Evolutionary conservation across 1,140 invertebrate genomes (phyloP), one percentile per base, ranked within the genome.

Genomic region (Leptonema lineaticorne): DNA sequence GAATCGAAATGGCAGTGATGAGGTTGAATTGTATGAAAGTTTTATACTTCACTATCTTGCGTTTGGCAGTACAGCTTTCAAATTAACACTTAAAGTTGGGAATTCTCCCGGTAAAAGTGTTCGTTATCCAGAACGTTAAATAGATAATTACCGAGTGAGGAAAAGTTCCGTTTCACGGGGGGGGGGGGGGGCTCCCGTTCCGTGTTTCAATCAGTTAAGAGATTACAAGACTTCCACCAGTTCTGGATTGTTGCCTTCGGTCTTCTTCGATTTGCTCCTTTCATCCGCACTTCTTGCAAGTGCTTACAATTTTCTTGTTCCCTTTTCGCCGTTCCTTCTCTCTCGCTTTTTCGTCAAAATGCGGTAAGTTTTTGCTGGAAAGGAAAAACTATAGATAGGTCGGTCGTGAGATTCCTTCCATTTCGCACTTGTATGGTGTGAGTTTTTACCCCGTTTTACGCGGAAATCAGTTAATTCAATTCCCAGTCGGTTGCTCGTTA

Each of bases 141-240:
- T 62, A 68, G 67, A 68, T 68, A 68, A 68, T 63, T 63, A 63
- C 28, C 28, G 30, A 41, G 26, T 53, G 48, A 16, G 33, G 27
- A 68, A 67, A 67, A 67, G 29, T 67, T 67, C 27, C 65, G 16
- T 67, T n/a, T n/a, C n/a, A n/a, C n/a, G n/a, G n/a, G n/a, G n/a
- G n/a, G n/a, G n/a, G n/a, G n/a, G n/a, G n/a, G n/a, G n/a, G n/a
- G n/a, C n/a, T n/a, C 30, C 24, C 57, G 45, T 46, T 22, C 48
- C 46, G 27, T 24, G 58, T 63, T 68, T 53, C 67, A 68, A 68
- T 68, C 67, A 68, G 67, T 68, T 68, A 68, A 68, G 58, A 53
- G 67, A 68, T 63, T 68, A 68, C 58, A 30, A 57, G 22, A 24
- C 29, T 57, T 2, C 46, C 37, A 41, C 11, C 37, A 41, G 1